phyloP scores from a whole-genome alignment of 2,888 invertebrate species.

The Callinectes sapidus region DNA sequence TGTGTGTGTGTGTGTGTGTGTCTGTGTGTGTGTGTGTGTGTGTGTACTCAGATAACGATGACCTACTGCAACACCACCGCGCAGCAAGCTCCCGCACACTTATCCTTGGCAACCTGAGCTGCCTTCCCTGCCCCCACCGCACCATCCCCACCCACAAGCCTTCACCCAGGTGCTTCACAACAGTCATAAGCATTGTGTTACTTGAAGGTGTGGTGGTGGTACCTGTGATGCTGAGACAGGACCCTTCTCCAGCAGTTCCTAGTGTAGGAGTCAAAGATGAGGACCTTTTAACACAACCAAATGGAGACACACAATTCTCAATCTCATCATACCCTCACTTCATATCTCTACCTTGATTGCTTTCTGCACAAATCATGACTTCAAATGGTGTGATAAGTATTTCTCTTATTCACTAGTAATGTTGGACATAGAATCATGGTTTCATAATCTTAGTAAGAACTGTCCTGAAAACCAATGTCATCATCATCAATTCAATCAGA shows the following conservation, averaged over 20 bases:
- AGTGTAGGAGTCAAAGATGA: conserved; percentile 30
- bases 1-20: too few species aligned
- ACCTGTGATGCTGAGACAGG: conserved; percentile 39
- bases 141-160: background rate
- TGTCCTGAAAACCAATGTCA: background rate
- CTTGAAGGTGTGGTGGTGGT: background rate
- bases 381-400: background rate
- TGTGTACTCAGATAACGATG: background rate
- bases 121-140: background rate
- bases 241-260: conserved; percentile 36
- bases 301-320: background rate
- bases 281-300: background rate
- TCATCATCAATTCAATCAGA: background rate
- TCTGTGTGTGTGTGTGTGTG: too few species aligned
- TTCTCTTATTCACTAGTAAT: background rate
- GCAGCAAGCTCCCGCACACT: background rate
- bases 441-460: too few species aligned
- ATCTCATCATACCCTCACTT: background rate
- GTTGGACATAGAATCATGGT: background rate
- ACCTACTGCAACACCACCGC: background rate
- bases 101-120: background rate
- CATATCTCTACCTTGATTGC: background rate
- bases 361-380: background rate
- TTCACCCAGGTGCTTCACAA: background rate
- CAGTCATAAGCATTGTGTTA: conserved; percentile 28